These are phyloP conservation scores for Lepidostoma basale DNA, from an alignment of 1,140 invertebrate genomes.

Conservation along the genomic window DNA sequence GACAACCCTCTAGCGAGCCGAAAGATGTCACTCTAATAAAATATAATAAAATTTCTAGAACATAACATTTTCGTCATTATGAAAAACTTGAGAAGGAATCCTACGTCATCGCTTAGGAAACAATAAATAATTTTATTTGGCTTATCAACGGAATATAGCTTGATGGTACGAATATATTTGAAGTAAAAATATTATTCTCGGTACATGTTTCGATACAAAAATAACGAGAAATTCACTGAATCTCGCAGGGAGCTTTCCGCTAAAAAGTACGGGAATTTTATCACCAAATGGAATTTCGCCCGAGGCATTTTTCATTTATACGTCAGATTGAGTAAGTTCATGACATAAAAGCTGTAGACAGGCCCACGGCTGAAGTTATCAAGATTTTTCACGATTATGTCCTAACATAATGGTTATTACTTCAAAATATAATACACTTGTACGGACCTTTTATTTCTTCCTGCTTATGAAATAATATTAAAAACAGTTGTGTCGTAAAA, in stretches of 20 bases:
- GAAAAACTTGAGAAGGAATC: no score
- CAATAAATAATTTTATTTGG: no score
- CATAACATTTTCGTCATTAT: no score
- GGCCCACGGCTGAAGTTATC: conserved; percentile 20
- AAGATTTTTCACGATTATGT: conserved; percentile 33
- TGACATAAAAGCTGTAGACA: conserved; percentile 20
- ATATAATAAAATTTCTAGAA: no score
- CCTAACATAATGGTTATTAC: conserved; percentile 20
- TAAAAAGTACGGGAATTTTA: conserved; percentile 24
- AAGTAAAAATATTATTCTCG: no score
- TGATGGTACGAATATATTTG: no score
- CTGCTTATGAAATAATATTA: conserved; percentile 10
- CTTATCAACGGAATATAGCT: no score
- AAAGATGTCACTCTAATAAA: no score
- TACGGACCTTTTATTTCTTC: background rate
- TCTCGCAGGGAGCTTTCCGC: background rate
- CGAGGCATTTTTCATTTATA: conserved; percentile 33
- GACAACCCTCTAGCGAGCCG: no score
- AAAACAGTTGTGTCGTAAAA: conserved; percentile 11
- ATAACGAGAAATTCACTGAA: no score
- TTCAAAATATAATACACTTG: conserved; percentile 15
- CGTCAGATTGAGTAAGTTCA: conserved; percentile 33
- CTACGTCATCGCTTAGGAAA: no score
- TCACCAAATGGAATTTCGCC: conserved; percentile 22
- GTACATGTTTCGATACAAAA: no score